Base-by-base conservation (phyloP, 2,113 vertebrate species). In the Planiliza haematocheilus region DNA sequence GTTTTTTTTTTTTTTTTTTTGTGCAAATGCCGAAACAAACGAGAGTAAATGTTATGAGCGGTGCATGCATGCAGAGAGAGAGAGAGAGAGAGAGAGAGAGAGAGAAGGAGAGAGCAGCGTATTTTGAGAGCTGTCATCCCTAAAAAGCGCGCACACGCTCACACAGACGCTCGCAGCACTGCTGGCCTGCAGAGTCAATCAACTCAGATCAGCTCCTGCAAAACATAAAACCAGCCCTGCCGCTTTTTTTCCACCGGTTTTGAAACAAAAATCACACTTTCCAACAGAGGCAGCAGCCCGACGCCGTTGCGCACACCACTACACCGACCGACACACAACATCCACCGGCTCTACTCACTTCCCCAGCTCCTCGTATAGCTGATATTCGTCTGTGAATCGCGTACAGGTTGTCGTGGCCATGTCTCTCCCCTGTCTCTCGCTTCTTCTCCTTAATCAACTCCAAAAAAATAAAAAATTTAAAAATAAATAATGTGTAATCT, bases 281-380 rank as follows among this genome's bases (percentile, higher is more conserved):
- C 0, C 24, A 18, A 0, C 20, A 6, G n/a, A n/a, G n/a, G n/a
- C n/a, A n/a, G n/a, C n/a, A n/a, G n/a, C n/a, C n/a, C n/a, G n/a
- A 48, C 24, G 0, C 13, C 14, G 13, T 12, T 7, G 34, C 59
- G 2, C 45, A 13, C 45, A 9, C 37, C 36, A 12, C 5, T 21
- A 13, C 24, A 49, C 39, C 9, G 4, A 30, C 36, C 9, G 1
- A 18, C 34, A 49, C 20, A 45, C 10, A 46, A 21, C 0, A 7
- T n/a, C 8, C 18, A 8, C 18, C 24, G 24, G 24, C 24, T 30
- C 24, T 10, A 92, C 96, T 97, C 94, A 97, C 96, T 97, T 97
- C 87, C 96, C 96, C 91, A 97, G 96, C 92, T 97, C 96, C 92
- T 97, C 96, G 85, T 97, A 97, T 6, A 97, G 95, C 95, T 97